Conservation (phyloP, 2,797 vertebrate genomes). For the Periparus ater region DNA sequence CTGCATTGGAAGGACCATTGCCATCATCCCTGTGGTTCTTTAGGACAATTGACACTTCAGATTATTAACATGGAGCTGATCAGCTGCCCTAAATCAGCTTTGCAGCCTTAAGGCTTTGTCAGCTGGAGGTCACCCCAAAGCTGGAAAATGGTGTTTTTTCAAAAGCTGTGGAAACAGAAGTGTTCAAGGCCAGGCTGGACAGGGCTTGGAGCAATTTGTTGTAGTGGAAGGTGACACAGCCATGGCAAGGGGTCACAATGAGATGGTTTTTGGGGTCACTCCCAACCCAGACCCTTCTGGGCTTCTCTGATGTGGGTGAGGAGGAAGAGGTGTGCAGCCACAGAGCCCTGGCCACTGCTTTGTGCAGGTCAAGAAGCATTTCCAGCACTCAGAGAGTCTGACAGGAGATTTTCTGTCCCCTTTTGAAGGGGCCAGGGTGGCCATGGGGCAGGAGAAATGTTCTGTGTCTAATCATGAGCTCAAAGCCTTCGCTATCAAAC, state of each 20-base stretch:
- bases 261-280: background rate
- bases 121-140: background rate
- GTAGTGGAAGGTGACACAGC: background rate
- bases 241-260: background rate
- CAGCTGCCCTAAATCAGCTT: background rate
- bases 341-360: accelerated
- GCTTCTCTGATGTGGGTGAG: accelerated
- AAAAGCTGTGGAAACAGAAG: background rate
- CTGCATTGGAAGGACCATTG: accelerated
- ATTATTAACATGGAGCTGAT: background rate
- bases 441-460: constrained; percentile 55
- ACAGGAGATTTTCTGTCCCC: background rate
- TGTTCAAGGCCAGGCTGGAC: background rate
- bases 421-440: background rate
- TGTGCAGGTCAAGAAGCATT: accelerated
- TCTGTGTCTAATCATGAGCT: constrained; percentile 35
- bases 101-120: background rate
- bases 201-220: background rate
- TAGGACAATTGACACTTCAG: background rate
- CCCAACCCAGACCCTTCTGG: background rate
- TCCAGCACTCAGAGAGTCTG: background rate
- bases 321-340: background rate
- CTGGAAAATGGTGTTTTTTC: background rate
- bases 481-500: constrained; percentile 54
- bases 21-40: accelerated